Percentiles rank a stretch among this genome's conserved stretches.
phyloP scores from a whole-genome alignment of 2,113 vertebrate species.

The Phrynosoma blainvillii region DNA sequence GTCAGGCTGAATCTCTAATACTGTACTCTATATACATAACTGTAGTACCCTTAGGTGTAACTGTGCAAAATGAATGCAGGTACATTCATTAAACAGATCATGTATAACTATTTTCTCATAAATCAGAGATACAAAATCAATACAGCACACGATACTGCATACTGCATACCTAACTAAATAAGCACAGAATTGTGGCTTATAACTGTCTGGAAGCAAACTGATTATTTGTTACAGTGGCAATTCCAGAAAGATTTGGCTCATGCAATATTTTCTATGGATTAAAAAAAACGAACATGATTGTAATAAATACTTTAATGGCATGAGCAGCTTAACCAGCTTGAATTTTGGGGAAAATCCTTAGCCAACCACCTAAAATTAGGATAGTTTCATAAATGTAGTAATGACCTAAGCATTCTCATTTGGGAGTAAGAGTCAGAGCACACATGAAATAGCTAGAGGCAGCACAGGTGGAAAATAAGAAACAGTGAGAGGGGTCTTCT shows the following conservation, averaged over 20 bases:
- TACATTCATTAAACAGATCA: constrained; percentile 29
- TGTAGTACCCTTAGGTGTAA: fast-evolving
- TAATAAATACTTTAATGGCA: not conserved
- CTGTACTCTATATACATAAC: fast-evolving
- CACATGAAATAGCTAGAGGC: not conserved
- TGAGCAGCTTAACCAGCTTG: not conserved
- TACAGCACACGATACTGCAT: not conserved
- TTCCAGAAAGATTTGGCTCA: not conserved
- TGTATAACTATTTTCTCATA: not conserved
- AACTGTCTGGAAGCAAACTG: not conserved
- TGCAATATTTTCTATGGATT: constrained; percentile 31
- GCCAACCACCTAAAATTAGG: not conserved
- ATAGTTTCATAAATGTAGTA: not conserved
- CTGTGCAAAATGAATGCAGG: constrained; percentile 39
- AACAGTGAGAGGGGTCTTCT: not conserved
- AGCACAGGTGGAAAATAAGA: not conserved
- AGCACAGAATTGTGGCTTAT: not conserved
- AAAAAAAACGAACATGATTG: constrained; percentile 4
- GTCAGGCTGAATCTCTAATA: not conserved
- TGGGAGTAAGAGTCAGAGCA: not conserved
- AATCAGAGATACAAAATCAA: constrained; percentile 7
- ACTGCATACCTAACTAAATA: constrained; percentile 15
- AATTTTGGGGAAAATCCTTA: not conserved
- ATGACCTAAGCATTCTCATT: not conserved
- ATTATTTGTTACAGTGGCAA: not conserved